Evolutionary conservation across 2,113 vertebrate genomes (phyloP), one percentile per base, ranked within the genome.

Genomic region (Varanus salvator): DNA sequence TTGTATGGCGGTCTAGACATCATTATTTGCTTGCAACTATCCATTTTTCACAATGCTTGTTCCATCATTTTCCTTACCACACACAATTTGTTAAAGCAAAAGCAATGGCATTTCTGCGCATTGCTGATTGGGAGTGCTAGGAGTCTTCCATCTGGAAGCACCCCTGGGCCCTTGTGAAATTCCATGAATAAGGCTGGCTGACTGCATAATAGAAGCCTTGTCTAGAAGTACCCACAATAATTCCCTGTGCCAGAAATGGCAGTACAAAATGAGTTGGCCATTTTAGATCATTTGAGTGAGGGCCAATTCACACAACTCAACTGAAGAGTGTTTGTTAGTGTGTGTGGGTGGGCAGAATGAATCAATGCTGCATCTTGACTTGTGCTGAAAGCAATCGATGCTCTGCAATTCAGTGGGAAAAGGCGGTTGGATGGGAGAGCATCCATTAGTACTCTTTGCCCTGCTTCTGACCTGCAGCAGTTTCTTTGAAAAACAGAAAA

Each of bases 371-470:
- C 25, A 25, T 66, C 66, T 77, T 77, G 38, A 25, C 57, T 52
- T 50, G 31, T 66, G 57, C 69, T 84, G 88, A 84, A 84, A 77
- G 81, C 72, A 89, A 89, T 77, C 60, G 60, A 89, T 84, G 80
- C 29, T 71, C 44, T 80, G 76, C 29, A 71, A 17, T 80, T 88
- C 50, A 57, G 66, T 71, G 34, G 60, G 57, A 31, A 57, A 25
- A 83, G n/a, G 48, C 50, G 71, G 23, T 75, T 77, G 82, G 34
- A 76, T 50, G 76, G 68, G 29, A 77, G n/a, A 87, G 27, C 44
- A 77, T 84, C 85, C 85, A 68, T 78, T 91, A 87, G 71, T 83
- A 84, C 60, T 84, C 57, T 84, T 83, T 69, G 72, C 74, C 86
- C 71, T 60, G 60, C 85, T 29, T 69, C 80, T 83, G 54, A 82